Base-by-base conservation (phyloP, 2,888 invertebrate genomes). In the Mesorhabditis spiculigera region DNA sequence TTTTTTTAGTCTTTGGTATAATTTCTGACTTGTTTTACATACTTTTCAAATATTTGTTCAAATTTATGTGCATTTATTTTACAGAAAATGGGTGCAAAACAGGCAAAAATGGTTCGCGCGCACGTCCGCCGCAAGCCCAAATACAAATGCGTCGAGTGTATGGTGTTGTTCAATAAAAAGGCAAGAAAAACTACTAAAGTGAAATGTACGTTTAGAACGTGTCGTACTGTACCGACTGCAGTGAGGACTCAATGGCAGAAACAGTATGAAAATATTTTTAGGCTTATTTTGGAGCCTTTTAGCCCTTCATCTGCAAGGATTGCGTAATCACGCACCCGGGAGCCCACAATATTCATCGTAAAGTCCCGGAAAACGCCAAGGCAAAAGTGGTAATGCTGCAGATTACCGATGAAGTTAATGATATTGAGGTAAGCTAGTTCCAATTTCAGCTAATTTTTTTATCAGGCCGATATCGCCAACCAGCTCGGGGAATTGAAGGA, bases 391-490 rank as follows among this genome's bases (percentile, higher is more conserved):
- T 50, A 10, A 50, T 50, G 58, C 58, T 50, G n/a, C 58, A n/a
- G 3, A 50, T 50, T 50, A n/a, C 58, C n/a, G 58, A 50, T 13
- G 58, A 50, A 13, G 58, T 50, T 50, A 10, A 50, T n/a, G 58
- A 50, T 50, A 50, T 50, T 50, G 58, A 50, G n/a, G 58, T 50
- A 50, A 50, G 8, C 8, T 50, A 13, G 8, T 50, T 50, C 58
- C 8, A n/a, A 10, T 50, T 13, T 13, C 8, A 50, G n/a, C 10
- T 13, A 50, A 10, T 13, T 50, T 50, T 50, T 13, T n/a, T 50
- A 13, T 50, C 58, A 50, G 58, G 58, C 58, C n/a, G 58, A 50
- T 50, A 50, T 50, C 58, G 58, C 10, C 58, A 50, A 50, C n/a
- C 58, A 50, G 58, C 58, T 50, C 58, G 8, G 10, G 58, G 58